Percentiles rank a stretch among this genome's conserved stretches.
Conservation (phyloP, 1,140 invertebrate genomes). For the Sminthurinus signatus region DNA sequence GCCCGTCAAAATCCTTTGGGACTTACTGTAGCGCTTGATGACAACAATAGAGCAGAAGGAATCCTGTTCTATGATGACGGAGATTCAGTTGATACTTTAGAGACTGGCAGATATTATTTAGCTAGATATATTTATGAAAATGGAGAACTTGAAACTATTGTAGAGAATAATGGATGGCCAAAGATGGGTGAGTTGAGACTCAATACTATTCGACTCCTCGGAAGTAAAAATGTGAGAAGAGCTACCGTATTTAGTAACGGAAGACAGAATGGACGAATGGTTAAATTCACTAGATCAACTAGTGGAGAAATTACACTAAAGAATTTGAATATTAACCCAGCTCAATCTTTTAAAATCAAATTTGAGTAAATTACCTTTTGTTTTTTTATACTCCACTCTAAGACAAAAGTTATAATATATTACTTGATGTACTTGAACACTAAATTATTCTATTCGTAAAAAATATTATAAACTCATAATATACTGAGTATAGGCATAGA, state of each 20-base stretch:
- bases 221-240: background rate
- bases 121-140: background rate
- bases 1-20: conserved; percentile 44
- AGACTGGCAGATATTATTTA: conserved; percentile 9
- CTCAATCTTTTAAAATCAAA: no score
- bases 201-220: background rate
- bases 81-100: conserved; percentile 61
- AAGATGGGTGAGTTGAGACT: background rate
- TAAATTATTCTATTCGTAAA: background rate
- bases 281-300: background rate
- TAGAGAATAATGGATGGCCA: conserved; percentile 16
- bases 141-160: background rate
- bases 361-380: no score
- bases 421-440: no score
- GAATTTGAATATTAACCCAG: no score
- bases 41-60: conserved; percentile 42
- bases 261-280: conserved; percentile 1
- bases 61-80: conserved; percentile 47
- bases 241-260: background rate
- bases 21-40: conserved; percentile 45
- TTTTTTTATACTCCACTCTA: no score
- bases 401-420: no score
- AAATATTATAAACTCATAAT: background rate
- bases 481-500: background rate
- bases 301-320: conserved; percentile 2